A percentile compares a stretch with the other conserved stretches of the same genome.
These are phyloP conservation scores for Gadus chalcogrammus DNA, from an alignment of 2,113 vertebrate genomes.

Conservation along the genomic window DNA sequence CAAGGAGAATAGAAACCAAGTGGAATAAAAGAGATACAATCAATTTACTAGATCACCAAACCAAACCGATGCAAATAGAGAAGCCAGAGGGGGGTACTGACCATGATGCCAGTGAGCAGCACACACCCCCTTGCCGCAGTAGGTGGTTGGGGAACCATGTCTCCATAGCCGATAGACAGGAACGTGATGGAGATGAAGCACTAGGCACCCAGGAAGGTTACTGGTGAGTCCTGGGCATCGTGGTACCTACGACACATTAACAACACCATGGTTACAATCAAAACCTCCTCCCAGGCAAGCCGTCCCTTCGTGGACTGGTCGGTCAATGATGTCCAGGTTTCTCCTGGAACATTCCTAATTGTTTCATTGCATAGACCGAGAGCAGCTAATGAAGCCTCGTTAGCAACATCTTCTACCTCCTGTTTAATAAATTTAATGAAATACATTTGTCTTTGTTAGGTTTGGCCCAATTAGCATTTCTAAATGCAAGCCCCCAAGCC, in stretches of 20 bases:
- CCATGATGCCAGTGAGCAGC: conserved; percentile 99
- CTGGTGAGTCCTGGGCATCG: conserved; percentile 96
- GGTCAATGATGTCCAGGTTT: too few species aligned
- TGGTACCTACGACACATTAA: conserved; percentile 81
- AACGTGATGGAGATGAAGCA: conserved; percentile 99
- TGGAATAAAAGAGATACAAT: conserved; percentile 10
- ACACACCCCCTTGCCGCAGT: conserved; percentile 97
- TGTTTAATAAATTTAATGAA: too few species aligned
- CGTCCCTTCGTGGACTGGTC: too few species aligned
- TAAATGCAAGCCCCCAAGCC: too few species aligned
- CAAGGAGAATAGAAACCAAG: not conserved
- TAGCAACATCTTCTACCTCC: too few species aligned
- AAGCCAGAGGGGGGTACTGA: conserved; percentile 66
- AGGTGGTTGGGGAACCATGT: conserved; percentile 98
- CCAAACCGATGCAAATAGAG: conserved; percentile 64
- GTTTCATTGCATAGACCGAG: too few species aligned
- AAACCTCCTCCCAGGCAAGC: too few species aligned
- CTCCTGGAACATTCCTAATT: too few species aligned
- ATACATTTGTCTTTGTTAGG: too few species aligned
- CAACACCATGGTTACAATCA: not conserved
- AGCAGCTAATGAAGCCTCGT: too few species aligned
- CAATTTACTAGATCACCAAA: conserved; percentile 29
- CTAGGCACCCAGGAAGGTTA: conserved; percentile 98
- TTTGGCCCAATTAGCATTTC: too few species aligned
- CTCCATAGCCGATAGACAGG: conserved; percentile 96